Evolutionary conservation across 1,140 invertebrate species (phyloP), one percentile per base, ranked within the genome.

Genomic region (Drosophila kurseongensis): DNA sequence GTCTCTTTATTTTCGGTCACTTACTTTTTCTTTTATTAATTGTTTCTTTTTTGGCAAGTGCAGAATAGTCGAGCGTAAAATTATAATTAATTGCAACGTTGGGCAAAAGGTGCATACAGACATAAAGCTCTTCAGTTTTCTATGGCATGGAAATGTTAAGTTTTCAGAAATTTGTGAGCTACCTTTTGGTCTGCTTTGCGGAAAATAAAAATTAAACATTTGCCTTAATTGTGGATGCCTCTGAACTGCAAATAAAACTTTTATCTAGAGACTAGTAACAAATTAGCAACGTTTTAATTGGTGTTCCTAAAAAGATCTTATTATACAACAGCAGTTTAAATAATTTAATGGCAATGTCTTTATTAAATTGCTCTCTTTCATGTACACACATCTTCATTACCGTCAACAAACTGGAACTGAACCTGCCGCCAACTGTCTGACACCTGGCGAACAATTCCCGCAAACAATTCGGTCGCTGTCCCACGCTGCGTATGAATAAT

Each of bases 401-500:
- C 41, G 54, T 44, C 45, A 78, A 58, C 45, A 61, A 58, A 74
- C 23, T 45, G 56, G 27, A 32, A 42, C 42, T 16, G 35, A 32
- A 61, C 67, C 75, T 47, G 18, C 18, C 40, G 35, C 29, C 54
- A 38, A 63, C 55, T 62, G 67, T 48, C 47, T 75, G 78, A 85
- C 29, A 85, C 82, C 82, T 69, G 81, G 59, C 62, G 58, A 62
- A 78, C 82, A 73, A 80, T 78, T 59, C 73, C 61, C 67, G 58
- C 42, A 52, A 54, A 62, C 55, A 82, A 69, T 78, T 80, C 60
- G 42, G 41, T 52, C 45, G 40, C 45, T 50, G 62, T 74, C 78
- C 68, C 74, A 85, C 80, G 7, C 61, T 78, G 73, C 80, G 85
- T 78, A 90, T 84, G 80, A 90, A 85, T 85, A 90, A 89, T 79